phyloP scores from a whole-genome alignment of 2,797 vertebrate genomes.

The Enteromius anoplus region DNA sequence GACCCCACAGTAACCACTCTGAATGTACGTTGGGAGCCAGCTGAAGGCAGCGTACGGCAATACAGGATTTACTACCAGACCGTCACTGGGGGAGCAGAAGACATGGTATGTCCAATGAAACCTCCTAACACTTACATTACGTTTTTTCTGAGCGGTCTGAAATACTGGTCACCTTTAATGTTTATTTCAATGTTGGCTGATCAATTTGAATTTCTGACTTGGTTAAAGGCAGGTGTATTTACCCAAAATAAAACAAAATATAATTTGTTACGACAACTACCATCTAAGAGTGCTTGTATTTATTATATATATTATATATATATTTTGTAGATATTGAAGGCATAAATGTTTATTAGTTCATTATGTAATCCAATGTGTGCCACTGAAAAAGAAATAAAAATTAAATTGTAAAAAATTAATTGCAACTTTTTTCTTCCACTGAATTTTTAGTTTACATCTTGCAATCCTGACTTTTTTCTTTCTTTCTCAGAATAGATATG shows the following conservation, averaged over 20 bases:
- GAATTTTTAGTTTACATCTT: background rate
- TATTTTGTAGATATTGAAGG: background rate
- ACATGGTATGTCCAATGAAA: conserved; percentile 78
- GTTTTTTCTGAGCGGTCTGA: background rate
- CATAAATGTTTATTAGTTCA: accelerated
- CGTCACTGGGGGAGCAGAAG: conserved; percentile 82
- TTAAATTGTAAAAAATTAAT: no score
- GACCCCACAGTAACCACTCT: conserved; percentile 92
- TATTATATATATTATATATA: background rate
- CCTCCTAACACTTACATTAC: background rate
- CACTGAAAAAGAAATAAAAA: no score
- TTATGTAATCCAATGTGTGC: no score
- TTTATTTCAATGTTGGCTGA: background rate
- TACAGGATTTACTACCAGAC: conserved; percentile 90
- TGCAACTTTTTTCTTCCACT: background rate
- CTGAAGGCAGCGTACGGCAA: conserved; percentile 92
- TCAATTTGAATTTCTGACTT: background rate
- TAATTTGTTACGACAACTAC: background rate
- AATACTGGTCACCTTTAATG: background rate
- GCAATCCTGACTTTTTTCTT: no score
- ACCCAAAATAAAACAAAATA: background rate
- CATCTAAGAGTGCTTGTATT: background rate
- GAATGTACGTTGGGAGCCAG: conserved; percentile 91
- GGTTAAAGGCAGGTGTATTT: background rate
- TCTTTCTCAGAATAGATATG: no score